Evolutionary conservation across 2,113 vertebrate genomes (phyloP).

Genomic region (Tapirus terrestris): DNA sequence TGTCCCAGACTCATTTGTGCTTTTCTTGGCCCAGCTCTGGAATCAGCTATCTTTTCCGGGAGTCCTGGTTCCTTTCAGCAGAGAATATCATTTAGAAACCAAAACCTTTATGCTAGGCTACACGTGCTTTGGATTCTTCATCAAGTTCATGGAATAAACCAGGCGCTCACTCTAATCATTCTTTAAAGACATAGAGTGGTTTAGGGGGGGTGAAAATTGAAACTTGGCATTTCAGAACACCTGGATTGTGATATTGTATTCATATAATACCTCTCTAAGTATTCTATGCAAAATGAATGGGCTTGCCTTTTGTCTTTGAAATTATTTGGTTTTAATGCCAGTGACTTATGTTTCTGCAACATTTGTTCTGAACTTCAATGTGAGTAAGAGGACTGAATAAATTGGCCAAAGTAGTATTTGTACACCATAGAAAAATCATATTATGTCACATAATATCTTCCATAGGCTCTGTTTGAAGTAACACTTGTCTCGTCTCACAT

Average conservation of each 20-base stretch:
- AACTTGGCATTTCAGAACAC: background rate
- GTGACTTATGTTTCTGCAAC: background rate
- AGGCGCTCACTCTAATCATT: background rate
- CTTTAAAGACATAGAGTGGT: background rate
- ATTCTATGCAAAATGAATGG: background rate
- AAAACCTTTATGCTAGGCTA: background rate
- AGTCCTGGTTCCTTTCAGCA: background rate
- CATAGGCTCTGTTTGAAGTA: background rate
- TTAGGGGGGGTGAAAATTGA: background rate
- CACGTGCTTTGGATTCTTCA: background rate
- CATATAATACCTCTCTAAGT: background rate
- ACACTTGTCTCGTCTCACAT: background rate
- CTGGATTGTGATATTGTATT: background rate
- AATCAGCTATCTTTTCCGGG: background rate
- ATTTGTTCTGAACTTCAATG: background rate
- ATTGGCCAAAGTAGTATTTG: background rate
- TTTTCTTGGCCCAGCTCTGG: background rate
- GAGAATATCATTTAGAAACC: background rate
- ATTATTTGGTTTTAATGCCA: background rate
- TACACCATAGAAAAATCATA: background rate
- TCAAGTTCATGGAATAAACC: background rate
- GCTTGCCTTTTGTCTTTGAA: background rate
- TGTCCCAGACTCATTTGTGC: background rate
- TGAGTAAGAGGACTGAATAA: background rate
- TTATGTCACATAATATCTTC: background rate